A percentile compares a stretch with the other conserved stretches of the same genome.
Conservation (phyloP, 1,140 invertebrate species). For the Eumaeus atala region DNA sequence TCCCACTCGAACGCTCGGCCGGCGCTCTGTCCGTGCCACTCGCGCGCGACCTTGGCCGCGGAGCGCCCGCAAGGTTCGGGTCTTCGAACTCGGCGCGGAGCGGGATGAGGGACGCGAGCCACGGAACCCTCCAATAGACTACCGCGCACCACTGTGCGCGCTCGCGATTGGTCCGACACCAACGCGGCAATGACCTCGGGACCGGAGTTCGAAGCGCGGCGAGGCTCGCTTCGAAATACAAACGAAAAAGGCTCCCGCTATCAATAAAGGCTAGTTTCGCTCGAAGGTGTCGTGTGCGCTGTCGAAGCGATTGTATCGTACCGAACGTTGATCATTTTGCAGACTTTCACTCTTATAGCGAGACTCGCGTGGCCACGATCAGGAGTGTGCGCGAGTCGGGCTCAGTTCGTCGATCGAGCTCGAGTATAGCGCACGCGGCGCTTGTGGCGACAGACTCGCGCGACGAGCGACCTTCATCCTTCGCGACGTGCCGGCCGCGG, state of each 20-base stretch:
- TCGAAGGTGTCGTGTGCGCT: conserved; percentile 34
- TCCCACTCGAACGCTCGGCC: conserved; percentile 55
- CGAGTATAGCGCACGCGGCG: conserved; percentile 62
- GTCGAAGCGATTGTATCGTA: conserved; percentile 67
- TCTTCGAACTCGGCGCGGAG: conserved; percentile 68
- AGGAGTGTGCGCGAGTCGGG: conserved; percentile 56
- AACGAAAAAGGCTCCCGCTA: conserved; percentile 48
- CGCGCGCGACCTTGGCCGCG: conserved; percentile 73
- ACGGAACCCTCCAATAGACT: conserved; percentile 52
- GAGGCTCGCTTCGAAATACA: conserved; percentile 60
- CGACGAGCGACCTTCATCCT: conserved; percentile 66
- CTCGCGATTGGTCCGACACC: conserved; percentile 57
- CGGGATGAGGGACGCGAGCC: conserved; percentile 45
- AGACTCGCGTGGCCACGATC: conserved; percentile 48
- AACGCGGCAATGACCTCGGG: conserved; percentile 75
- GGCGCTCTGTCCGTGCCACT: conserved; percentile 51
- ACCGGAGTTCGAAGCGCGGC: conserved; percentile 72
- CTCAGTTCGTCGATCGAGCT: conserved; percentile 71
- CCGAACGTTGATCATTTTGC: conserved; percentile 68
- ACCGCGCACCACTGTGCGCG: conserved; percentile 53
- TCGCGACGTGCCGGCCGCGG: conserved; percentile 50
- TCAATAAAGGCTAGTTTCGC: conserved; percentile 56
- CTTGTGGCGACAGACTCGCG: conserved; percentile 44
- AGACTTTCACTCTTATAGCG: conserved; percentile 75
- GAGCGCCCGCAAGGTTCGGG: conserved; percentile 73